Evolutionary conservation across 2,113 vertebrate genomes (phyloP).

Genomic region (Ciconia boyciana): DNA sequence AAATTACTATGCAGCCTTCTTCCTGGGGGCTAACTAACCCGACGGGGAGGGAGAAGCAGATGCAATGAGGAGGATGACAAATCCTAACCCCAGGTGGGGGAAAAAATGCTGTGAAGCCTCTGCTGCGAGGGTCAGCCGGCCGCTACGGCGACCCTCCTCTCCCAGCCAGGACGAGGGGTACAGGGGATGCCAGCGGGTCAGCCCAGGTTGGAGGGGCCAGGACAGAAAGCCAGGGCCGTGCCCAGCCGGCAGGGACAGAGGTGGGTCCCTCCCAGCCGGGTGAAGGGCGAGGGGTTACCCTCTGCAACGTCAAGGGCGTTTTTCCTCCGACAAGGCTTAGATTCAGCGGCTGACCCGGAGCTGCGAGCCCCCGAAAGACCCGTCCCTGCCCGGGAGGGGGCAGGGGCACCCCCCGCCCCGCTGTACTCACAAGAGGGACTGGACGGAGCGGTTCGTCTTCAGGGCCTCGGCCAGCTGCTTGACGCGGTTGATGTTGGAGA

Average conservation of each 20-base stretch:
- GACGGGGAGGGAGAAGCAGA: neutral
- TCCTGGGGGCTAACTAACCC: neutral
- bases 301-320: neutral
- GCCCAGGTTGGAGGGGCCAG: neutral
- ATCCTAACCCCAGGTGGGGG: neutral
- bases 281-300: neutral
- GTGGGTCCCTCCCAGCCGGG: neutral
- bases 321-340: neutral
- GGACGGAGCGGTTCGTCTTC: slow-evolving; percentile 88
- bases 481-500: slow-evolving; percentile 83
- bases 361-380: neutral
- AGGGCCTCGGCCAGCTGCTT: slow-evolving; percentile 90
- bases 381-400: neutral
- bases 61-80: neutral
- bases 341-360: neutral
- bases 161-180: neutral
- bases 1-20: neutral
- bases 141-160: neutral
- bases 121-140: neutral
- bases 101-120: neutral
- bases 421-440: slow-evolving; percentile 92
- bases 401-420: neutral
- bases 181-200: neutral
- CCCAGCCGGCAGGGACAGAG: neutral
- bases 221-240: neutral